These are phyloP conservation scores for Rhopilema esculentum DNA, from an alignment of 30 jellyfish, hydroid and myxozoan genomes.

Conservation along the genomic window DNA sequence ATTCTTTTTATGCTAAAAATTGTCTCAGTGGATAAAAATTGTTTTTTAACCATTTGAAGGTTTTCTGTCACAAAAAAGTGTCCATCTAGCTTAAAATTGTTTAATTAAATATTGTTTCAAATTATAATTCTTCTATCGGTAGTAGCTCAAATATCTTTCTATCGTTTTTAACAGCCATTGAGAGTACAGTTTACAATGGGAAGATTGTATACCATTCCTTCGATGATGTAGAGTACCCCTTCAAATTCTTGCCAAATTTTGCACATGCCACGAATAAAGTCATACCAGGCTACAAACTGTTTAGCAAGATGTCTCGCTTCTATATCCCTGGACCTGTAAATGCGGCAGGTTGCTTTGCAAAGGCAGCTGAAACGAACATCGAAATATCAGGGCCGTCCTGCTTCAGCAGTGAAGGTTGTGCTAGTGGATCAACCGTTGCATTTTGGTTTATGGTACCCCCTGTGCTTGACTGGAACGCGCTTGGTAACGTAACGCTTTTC, in stretches of 20 bases:
- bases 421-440: constrained; percentile 21
- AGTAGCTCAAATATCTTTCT: too few relatives aligned
- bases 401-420: constrained; percentile 1
- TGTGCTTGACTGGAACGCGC: constrained; percentile 32
- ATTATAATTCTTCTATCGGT: too few relatives aligned
- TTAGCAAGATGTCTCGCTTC: background rate
- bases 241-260: background rate
- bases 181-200: background rate
- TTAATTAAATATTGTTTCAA: too few relatives aligned
- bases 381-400: constrained; percentile 4
- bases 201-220: background rate
- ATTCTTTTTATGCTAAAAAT: too few relatives aligned
- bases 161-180: background rate
- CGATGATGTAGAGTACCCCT: background rate
- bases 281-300: background rate
- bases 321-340: constrained; percentile 50
- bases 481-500: constrained; percentile 38
- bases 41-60: too few relatives aligned
- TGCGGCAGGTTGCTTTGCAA: constrained; percentile 2
- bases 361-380: background rate
- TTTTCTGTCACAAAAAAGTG: too few relatives aligned
- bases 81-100: too few relatives aligned
- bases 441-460: constrained; percentile 53
- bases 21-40: too few relatives aligned
- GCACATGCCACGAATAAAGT: background rate